These are phyloP conservation scores for Hipparchia sbordonii DNA, from an alignment of 2,888 invertebrate species.

Conservation along the genomic window DNA sequence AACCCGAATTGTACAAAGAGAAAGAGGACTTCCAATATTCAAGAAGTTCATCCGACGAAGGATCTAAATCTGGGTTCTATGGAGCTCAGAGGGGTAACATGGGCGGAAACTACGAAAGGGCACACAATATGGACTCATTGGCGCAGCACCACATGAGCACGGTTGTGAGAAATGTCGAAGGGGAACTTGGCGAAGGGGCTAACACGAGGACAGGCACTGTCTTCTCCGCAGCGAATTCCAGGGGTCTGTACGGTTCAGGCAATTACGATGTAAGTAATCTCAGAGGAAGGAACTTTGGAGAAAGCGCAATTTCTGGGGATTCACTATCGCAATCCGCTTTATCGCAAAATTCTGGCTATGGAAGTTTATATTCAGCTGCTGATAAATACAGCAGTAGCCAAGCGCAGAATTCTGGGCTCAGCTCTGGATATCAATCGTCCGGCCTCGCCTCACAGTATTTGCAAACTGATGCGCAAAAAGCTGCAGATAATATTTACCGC, in stretches of 20 bases:
- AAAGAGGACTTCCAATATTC: conserved; percentile 78
- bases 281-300: conserved; percentile 70
- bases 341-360: conserved; percentile 40
- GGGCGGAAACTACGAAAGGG: conserved; percentile 77
- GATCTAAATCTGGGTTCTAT: conserved; percentile 71
- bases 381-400: conserved; percentile 45
- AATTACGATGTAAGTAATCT: conserved; percentile 66
- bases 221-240: conserved; percentile 69
- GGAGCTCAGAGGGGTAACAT: conserved; percentile 79
- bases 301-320: conserved; percentile 53
- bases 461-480: conserved; percentile 52
- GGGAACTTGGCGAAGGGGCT: conserved; percentile 70
- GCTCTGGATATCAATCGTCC: conserved; percentile 46
- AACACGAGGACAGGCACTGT: conserved; percentile 67
- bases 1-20: conserved; percentile 72
- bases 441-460: conserved; percentile 41
- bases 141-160: conserved; percentile 78
- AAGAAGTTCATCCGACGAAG: conserved; percentile 76
- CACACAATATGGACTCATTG: conserved; percentile 76
- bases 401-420: conserved; percentile 50
- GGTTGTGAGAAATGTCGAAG: conserved; percentile 67
- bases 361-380: conserved; percentile 28
- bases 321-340: conserved; percentile 36
- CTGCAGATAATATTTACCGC: conserved; percentile 48
- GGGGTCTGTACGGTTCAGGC: conserved; percentile 71